Base-by-base conservation (phyloP, 2,888 invertebrate species). In the Nephrocerus scutellatus region DNA sequence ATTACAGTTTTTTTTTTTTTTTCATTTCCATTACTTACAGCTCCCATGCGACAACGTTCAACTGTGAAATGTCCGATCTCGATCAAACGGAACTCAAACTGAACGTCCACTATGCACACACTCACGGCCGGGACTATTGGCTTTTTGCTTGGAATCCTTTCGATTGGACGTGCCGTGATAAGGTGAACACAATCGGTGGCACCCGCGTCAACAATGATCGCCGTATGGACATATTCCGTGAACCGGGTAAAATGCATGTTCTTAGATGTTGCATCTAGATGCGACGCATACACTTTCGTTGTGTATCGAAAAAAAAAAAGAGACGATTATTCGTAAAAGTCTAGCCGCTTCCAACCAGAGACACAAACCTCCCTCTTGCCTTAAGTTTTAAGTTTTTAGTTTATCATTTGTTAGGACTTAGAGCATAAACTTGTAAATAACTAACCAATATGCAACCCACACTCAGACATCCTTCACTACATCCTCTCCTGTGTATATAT, bases 81-180 rank as follows among this genome's bases (percentile, higher is more conserved):
- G 77, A 83, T 29, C 78, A 83, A 54, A 78, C 82, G 53, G 88
- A 86, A 59, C 68, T 85, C 0, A 75, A 84, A 52, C 74, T 77
- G 6, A 80, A 81, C 40, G 73, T 82, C 0, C 86, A 88, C 59
- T 88, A 84, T 51, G 71, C 74, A 1, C 75, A 77, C 38, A 62
- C 63, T 1, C 60, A 60, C 30, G 82, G 85, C 23, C 66, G 72
- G 0, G 77, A 81, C 41, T 80, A 80, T 50, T 79, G 82, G 74
- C 65, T 84, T 18, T 86, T 84, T 51, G 80, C 85, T 0, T 88
- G 85, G 75, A 84, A 86, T 55, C 75, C 83, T 29, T 79, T 81
- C 50, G 84, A 85, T 57, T 80, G 82, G 12, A 74, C 77, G 16
- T 88, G 88, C 45, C 65, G 70, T 7, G 70, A 70, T 46, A 67